A percentile compares a stretch with the other conserved stretches of the same genome.
Evolutionary conservation across 1,140 invertebrate genomes (phyloP).

Genomic region (Tetramorium simillimum): DNA sequence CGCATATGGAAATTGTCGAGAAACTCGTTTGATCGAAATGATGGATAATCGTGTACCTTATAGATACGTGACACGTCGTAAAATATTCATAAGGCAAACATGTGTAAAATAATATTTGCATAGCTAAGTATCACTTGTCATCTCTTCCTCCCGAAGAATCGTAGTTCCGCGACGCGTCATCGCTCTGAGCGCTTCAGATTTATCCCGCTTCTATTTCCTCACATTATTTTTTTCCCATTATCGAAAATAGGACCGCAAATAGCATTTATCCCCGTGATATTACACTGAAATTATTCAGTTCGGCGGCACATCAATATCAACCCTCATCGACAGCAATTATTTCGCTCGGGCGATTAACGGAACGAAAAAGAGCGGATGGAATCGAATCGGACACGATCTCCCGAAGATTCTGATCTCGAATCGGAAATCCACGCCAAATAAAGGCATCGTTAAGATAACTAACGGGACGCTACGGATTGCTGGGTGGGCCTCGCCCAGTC

Average conservation of each 20-base stretch:
- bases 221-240: background rate
- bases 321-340: background rate
- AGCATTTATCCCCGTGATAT: conserved; percentile 3
- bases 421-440: conserved; percentile 29
- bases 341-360: conserved; percentile 10
- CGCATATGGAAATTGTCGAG: conserved; percentile 37
- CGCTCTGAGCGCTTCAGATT: background rate
- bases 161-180: no score
- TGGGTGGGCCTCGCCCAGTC: conserved; percentile 2
- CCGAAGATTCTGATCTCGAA: conserved; percentile 30
- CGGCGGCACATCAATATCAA: background rate
- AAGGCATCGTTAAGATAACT: conserved; percentile 55
- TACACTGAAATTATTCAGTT: conserved; percentile 15
- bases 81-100: conserved; percentile 42
- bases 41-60: conserved; percentile 17
- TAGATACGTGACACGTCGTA: background rate
- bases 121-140: background rate
- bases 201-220: background rate
- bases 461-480: conserved; percentile 7
- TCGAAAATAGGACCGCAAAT: background rate
- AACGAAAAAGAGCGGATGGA: background rate
- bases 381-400: background rate
- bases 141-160: background rate
- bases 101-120: background rate
- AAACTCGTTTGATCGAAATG: conserved; percentile 31